A percentile compares a stretch with the other conserved stretches of the same genome.
Conservation (phyloP, 2,888 invertebrate species). For the Agrypnus murinus region DNA sequence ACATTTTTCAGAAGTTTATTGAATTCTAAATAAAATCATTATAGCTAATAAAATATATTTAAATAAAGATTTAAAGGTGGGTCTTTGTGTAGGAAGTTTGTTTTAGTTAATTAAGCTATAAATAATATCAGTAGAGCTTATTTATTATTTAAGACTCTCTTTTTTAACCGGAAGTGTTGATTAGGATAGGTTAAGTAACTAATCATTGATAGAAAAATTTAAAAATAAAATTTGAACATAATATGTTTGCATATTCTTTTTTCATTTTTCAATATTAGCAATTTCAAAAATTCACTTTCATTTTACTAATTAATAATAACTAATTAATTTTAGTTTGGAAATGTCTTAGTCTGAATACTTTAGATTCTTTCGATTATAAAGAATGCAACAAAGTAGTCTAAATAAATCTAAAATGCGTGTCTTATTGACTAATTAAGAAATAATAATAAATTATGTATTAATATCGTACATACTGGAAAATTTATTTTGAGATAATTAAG, state of each 20-base stretch:
- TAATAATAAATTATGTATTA: not conserved
- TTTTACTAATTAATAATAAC: no score
- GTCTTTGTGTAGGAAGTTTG: conserved; percentile 20
- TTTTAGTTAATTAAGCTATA: conserved; percentile 31
- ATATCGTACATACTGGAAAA: not conserved
- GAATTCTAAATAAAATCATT: no score
- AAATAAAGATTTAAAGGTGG: conserved; percentile 10
- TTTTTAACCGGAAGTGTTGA: conserved; percentile 10
- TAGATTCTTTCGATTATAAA: not conserved
- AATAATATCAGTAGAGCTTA: conserved; percentile 16
- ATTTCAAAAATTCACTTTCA: no score
- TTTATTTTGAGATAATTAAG: conserved; percentile 1
- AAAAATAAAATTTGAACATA: no score
- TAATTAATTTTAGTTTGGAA: no score
- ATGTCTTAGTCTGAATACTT: no score
- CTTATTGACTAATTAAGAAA: not conserved
- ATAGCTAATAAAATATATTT: not conserved
- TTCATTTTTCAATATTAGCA: no score
- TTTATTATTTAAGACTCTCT: not conserved
- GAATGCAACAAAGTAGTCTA: not conserved
- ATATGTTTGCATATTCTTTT: no score
- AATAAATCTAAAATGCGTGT: not conserved
- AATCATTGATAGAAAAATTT: no score
- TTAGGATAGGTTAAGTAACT: no score
- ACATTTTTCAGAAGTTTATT: no score